Evolutionary conservation across 2,113 vertebrate genomes (phyloP), one percentile per base, ranked within the genome.

Genomic region (Larimichthys crocea): DNA sequence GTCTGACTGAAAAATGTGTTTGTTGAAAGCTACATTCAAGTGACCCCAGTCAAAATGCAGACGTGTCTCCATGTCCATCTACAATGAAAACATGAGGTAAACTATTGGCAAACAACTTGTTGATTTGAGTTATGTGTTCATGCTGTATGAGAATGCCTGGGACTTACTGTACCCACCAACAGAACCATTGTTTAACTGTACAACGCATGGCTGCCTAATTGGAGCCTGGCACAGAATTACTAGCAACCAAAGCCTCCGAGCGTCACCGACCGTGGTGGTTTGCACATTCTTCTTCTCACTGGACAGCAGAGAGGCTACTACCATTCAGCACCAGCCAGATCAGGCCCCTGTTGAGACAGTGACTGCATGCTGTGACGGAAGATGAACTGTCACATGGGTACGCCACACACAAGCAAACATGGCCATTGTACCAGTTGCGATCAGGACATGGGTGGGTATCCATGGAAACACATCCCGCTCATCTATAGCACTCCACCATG

Each of bases 171-270:
- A 76, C 73, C 84, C 86, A 72, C 56, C 46, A 79, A 29, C 65
- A 68, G 40, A 4, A 35, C 44, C 82, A 86, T 89, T 91, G 84
- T 90, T 84, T 73, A 61, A 81, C 60, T n/a, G 65, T 29, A n/a
- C 80, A 74, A 72, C 14, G 44, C 82, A 79, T 57, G 50, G 53
- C 53, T 63, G 56, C 63, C 55, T 91, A 86, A 88, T 79, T 86
- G 84, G 84, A 85, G 69, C 59, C 76, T 86, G 86, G 86, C 84
- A 88, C 86, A 76, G 31, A 50, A 46, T 56, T 61, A 14, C 15
- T 79, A 65, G 82, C 67, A 77, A 19, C 61, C 10, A 44, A 49
- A 8, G 29, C 50, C 16, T 24, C 67, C 0, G 10, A 75, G 60
- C 52, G 68, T 74, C 74, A 64, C 67, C 56, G 3, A 48, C 49